A percentile compares a stretch with the other conserved stretches of the same genome.
Conservation (phyloP, 2,888 invertebrate genomes). For the Didymodactylos carnosus region DNA sequence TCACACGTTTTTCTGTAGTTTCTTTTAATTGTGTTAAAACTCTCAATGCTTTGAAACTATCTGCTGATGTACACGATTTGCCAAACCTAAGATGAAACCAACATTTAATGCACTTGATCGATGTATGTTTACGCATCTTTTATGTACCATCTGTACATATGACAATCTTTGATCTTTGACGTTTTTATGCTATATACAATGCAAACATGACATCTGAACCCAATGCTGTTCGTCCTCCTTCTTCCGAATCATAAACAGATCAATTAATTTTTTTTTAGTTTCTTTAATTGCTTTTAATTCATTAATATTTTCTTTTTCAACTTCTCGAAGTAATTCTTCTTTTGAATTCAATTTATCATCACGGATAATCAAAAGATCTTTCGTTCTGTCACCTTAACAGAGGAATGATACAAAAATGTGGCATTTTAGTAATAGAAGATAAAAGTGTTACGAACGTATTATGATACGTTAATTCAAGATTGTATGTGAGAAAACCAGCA, state of each 20-base stretch:
- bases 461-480: conserved; percentile 22
- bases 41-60: conserved; percentile 26
- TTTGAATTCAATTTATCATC: background rate
- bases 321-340: background rate
- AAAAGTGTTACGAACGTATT: background rate
- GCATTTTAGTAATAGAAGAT: background rate
- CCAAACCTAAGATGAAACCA: conserved; percentile 19
- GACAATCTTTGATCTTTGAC: conserved; percentile 30
- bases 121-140: background rate
- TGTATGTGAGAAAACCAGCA: conserved; percentile 27
- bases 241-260: conserved; percentile 22
- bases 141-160: conserved; percentile 27
- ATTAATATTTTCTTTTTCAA: background rate
- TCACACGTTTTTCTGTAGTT: background rate
- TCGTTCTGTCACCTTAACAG: background rate
- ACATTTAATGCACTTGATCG: background rate
- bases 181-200: conserved; percentile 24
- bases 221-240: conserved; percentile 29
- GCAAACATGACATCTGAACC: conserved; percentile 28
- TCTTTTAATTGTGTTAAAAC: conserved; percentile 17
- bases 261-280: background rate
- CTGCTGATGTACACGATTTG: conserved; percentile 27
- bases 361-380: background rate
- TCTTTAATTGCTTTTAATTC: conserved; percentile 4
- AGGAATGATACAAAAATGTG: background rate